Evolutionary conservation across 2,888 invertebrate genomes (phyloP), one percentile per base, ranked within the genome.

Genomic region (Hirtodrosophila cameraria): DNA sequence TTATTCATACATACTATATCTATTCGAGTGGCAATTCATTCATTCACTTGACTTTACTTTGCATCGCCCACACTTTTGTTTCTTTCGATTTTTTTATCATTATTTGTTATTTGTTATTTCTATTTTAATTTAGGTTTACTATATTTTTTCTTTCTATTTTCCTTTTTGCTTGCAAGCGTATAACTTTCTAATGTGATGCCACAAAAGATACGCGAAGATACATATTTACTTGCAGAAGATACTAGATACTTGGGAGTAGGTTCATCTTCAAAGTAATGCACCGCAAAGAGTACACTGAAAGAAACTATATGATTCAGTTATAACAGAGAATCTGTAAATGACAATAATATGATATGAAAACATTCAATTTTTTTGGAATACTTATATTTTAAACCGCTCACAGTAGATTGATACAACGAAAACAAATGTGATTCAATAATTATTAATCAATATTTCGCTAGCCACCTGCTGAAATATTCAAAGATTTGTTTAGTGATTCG

Each of bases 121-220:
- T 39, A 11, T 25, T 28, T 12, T 33, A 23, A 30, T 46, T 60
- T 46, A 20, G 36, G 13, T 33, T 33, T 7, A n/a, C n/a, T n/a
- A n/a, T 9, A 33, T 15, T 15, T 28, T 43, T 42, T 28, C n/a
- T 15, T 38, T 28, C 9, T 6, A 2, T 33, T 33, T 30, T 48
- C n/a, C 9, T 7, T 15, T 2, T 13, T 6, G 31, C 13, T 13
- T 3, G 7, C 20, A 20, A 67, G 31, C 13, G n/a, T 3, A 7
- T 13, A 20, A 67, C 66, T 67, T 67, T 67, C 69, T 60, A 66
- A 66, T 48, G 57, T 41, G 68, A 15, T 15, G 25, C 52, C 33
- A 27, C 43, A n/a, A 12, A 13, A 43, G 23, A 8, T 20, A 39
- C 38, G 18, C 16, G 8, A n/a, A 52, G 23, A 52, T 18, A 18